These are phyloP conservation scores for Anastrepha obliqua DNA, from an alignment of 1,140 invertebrate species.

Conservation along the genomic window DNA sequence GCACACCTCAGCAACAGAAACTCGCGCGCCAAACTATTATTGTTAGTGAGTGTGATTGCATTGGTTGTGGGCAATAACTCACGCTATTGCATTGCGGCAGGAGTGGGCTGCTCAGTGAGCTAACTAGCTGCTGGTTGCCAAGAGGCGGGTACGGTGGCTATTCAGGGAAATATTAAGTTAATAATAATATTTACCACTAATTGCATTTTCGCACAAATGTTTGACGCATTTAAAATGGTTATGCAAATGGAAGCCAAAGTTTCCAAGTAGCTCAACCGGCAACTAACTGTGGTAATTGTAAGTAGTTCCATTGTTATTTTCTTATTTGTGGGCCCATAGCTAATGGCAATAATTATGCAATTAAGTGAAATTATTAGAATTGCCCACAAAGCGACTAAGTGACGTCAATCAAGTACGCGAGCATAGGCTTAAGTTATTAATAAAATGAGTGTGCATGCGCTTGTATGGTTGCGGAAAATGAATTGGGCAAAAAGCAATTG, in stretches of 20 bases:
- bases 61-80: background rate
- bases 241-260: background rate
- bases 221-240: background rate
- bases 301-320: background rate
- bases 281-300: no score
- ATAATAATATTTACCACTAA: slow-evolving; percentile 41
- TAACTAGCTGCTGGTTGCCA: no score
- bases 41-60: background rate
- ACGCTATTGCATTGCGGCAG: background rate
- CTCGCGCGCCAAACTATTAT: background rate
- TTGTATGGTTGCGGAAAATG: no score
- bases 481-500: no score
- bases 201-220: slow-evolving; percentile 32
- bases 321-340: background rate
- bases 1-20: slow-evolving; percentile 22
- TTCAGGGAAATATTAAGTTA: slow-evolving; percentile 37
- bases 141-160: background rate
- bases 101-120: background rate
- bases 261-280: background rate
- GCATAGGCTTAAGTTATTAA: background rate
- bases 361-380: slow-evolving; percentile 30
- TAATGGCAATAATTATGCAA: slow-evolving; percentile 34
- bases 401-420: background rate
- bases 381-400: background rate
- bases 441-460: background rate